phyloP scores from a whole-genome alignment of 2,888 invertebrate species.

The Pycnomerus fuliginosus region DNA sequence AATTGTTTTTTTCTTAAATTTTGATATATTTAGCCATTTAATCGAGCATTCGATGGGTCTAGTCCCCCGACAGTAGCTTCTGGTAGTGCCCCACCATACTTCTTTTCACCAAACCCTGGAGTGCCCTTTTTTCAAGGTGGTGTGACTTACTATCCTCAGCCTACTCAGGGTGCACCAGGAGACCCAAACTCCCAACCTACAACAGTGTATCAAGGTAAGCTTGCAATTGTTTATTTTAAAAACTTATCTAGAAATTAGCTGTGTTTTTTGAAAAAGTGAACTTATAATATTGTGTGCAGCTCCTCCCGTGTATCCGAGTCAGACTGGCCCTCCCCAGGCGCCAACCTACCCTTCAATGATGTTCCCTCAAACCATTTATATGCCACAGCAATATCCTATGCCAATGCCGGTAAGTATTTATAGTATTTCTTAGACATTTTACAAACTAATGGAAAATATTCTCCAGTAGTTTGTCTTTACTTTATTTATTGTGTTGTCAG shows the following conservation, averaged over 20 bases:
- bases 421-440: too few relatives aligned
- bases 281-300: constrained; percentile 28
- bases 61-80: constrained; percentile 57
- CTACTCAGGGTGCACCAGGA: constrained; percentile 30
- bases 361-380: constrained; percentile 51
- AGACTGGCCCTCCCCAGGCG: constrained; percentile 49
- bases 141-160: constrained; percentile 46
- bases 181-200: constrained; percentile 46
- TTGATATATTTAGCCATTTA: constrained; percentile 48
- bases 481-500: too few relatives aligned
- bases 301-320: constrained; percentile 48
- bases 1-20: neutral
- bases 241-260: too few relatives aligned
- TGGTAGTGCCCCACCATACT: constrained; percentile 49
- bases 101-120: constrained; percentile 50
- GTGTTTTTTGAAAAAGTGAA: neutral
- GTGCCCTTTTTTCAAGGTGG: constrained; percentile 50
- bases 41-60: constrained; percentile 57
- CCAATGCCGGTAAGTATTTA: constrained; percentile 50
- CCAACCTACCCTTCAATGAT: constrained; percentile 50
- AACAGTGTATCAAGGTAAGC: constrained; percentile 49
- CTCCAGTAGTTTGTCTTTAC: too few relatives aligned
- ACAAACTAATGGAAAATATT: too few relatives aligned
- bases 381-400: constrained; percentile 56
- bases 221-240: constrained; percentile 6